Base-by-base conservation (phyloP, 2,113 vertebrate species). In the Cisticola juncidis region DNA sequence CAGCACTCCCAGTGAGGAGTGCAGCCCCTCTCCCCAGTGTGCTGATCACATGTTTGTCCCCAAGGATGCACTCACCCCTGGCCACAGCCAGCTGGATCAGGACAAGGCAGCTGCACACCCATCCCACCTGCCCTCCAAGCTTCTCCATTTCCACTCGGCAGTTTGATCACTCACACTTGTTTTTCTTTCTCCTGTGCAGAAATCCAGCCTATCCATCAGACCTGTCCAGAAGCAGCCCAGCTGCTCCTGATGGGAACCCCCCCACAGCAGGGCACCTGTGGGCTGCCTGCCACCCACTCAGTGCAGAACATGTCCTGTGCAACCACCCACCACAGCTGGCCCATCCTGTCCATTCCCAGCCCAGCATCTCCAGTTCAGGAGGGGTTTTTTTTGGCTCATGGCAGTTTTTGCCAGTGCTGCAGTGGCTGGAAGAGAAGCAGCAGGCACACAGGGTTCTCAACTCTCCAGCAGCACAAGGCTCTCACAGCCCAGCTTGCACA, bases 401-500 rank as follows among this genome's bases (percentile, higher is more conserved):
- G 54, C 6, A 38, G 18, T 40, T 72, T 72, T 77, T 62, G 28
- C 26, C 61, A 74, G 11, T 4, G 53, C 44, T 70, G 47, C 81
- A 44, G n/a, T 1, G 3, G 28, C 38, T 68, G 38, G 31, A 47
- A 80, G 47, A 38, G 58, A 62, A 87, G 62, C 31, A 42, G 48
- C 5, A n/a, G 42, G 5, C 19, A 38, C 1, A 0, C 18, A 42
- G 20, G 9, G 26, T 24, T 40, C 26, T 72, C 2, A 1, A 9
- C 29, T 82, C 42, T 70, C 22, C 61, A 45, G 23, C 61, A 76
- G 57, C 53, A 71, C 24, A 47, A 66, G 31, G 21, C 16, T 22
- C 69, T 80, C 62, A 23, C 26, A 50, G 35, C 33, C 35, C 31
- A 51, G 61, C 31, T 33, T 66, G 51, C 47, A 29, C 79, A 61